Base-by-base conservation (phyloP, 2,888 invertebrate species). In the Spisula subtruncata region DNA sequence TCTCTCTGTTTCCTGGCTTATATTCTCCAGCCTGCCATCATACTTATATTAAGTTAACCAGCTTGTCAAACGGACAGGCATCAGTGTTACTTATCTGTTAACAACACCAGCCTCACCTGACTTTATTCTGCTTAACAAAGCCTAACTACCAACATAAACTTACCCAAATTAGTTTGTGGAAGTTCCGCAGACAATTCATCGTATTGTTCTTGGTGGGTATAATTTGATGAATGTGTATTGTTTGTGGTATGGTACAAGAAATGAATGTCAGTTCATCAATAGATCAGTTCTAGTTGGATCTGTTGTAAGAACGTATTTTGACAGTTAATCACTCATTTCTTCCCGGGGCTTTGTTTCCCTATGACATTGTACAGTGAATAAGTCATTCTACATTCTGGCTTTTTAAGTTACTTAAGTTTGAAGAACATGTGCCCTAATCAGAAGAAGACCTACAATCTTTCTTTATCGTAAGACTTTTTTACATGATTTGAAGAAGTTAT, bases 21-120 rank as follows among this genome's bases (percentile, higher is more conserved):
- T 4, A 41, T n/a, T 66, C 10, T 66, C n/a, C 25, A 25, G 60
- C 6, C 60, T 66, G 10, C 60, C 60, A 66, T 66, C n/a, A 66
- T 25, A 51, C 51, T 51, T 51, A 16, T 51, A 25, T 66, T 66
- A 66, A 66, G 60, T 66, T 66, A 66, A 66, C 60, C 25, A n/a
- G 10, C n/a, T 20, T 66, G 60, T 66, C 60, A 66, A 66, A 66
- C 8, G 25, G 60, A 66, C 25, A 66, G n/a, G 1, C 60, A 66
- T 66, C 60, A 66, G n/a, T 25, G n/a, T 66, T 66, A 66, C 60
- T 66, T 66, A 66, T 66, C 60, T 66, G 60, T 66, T 66, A 66
- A 66, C 60, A 66, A 25, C 0, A 25, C 5, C 60, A 25, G 25
- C 60, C 60, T 66, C 25, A 25, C 25, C 60, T 66, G 60, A n/a